A percentile compares a stretch with the other conserved stretches of the same genome.
Evolutionary conservation across 2,888 invertebrate species (phyloP).

Genomic region (Pheosia gnoma): DNA sequence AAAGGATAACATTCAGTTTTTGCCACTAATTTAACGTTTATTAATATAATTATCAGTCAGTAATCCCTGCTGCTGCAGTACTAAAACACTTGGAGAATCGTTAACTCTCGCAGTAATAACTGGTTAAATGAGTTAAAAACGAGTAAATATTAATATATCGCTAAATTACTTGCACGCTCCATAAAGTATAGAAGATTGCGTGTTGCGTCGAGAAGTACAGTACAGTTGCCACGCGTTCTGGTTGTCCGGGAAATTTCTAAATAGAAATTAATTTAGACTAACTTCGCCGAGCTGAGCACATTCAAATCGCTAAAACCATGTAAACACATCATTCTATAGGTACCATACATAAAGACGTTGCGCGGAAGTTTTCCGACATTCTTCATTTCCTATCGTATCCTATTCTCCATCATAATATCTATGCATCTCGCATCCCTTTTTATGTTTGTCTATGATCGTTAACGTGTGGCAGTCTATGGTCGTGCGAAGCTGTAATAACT

Average conservation of each 20-base stretch:
- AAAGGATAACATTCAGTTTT: neutral
- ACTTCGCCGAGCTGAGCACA: no score
- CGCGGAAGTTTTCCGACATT: neutral
- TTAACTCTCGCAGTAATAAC: neutral
- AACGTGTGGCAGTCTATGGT: neutral
- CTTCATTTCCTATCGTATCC: neutral
- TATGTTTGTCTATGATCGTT: neutral
- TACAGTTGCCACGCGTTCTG: neutral
- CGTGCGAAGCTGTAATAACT: neutral
- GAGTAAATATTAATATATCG: slow-evolving; percentile 5
- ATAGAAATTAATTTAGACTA: neutral
- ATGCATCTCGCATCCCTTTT: neutral
- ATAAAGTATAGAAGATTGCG: slow-evolving; percentile 3
- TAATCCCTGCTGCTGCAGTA: neutral
- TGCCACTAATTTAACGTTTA: neutral
- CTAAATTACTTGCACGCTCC: slow-evolving; percentile 11
- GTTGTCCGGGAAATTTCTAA: neutral
- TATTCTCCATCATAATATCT: neutral
- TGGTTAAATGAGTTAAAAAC: neutral
- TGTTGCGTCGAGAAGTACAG: neutral
- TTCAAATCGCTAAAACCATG: no score
- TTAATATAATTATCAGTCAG: no score
- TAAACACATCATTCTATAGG: no score
- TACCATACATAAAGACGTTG: neutral
- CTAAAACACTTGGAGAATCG: neutral